Base-by-base conservation (phyloP, 2,113 vertebrate genomes). In the Glaucomys volans region DNA sequence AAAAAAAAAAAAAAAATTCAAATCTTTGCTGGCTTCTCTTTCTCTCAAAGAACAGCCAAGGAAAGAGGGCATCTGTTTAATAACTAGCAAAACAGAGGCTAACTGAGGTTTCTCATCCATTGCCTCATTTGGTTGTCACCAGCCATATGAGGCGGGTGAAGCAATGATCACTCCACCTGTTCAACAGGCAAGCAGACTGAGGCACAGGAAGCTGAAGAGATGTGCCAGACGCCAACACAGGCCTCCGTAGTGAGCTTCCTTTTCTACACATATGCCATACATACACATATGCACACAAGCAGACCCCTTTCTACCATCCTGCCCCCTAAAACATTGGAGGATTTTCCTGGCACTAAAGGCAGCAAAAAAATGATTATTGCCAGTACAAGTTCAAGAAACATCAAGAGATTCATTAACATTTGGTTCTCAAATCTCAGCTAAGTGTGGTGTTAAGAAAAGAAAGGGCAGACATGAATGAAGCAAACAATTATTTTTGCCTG, bases 391-490 rank as follows among this genome's bases (percentile, higher is more conserved):
- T 93, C 54, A 94, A 95, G 81, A 80, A 91, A 44, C 44, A 22
- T 47, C 66, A 71, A 76, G 69, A 72, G 8, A 52, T 62, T 90
- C 50, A 91, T 71, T 72, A 59, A 52, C 52, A 35, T 59, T 84
- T 93, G 87, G 79, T 91, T 95, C 52, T 47, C 64, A 89, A 96
- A 84, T 12, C 28, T 69, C 40, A 85, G 81, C 54, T 67, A 69
- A 86, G 72, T 47, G 57, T 52, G 57, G 76, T 30, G 10, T 84
- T 93, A 52, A 90, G 54, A 94, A 16, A 97, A 67, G 66, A 97
- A 40, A 42, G 14, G 69, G 32, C 69, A 92, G 50, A 57, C 32
- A 44, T 67, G 69, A 81, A 42, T 40, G 75, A 90, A 50, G n/a
- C 47, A 83, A 57, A 74, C 8, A 47, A n/a, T 17, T 74, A 52